phyloP scores from a whole-genome alignment of 2,797 vertebrate genomes.

The Epinephelus coioides region DNA sequence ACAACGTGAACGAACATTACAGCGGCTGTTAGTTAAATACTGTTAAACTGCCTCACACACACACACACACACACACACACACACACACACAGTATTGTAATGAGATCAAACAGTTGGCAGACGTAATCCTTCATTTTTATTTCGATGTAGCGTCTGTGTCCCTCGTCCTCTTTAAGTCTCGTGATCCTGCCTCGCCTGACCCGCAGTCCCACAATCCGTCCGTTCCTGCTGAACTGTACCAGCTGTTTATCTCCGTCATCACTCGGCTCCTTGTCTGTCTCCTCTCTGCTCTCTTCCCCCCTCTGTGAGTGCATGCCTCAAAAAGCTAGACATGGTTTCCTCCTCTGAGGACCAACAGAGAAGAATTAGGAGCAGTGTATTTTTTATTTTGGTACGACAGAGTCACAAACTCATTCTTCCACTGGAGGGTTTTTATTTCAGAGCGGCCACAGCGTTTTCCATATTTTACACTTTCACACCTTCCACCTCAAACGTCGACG shows the following conservation, averaged over 20 bases:
- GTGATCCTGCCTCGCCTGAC: no score
- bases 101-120: no score
- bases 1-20: not conserved
- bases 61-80: no score
- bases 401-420: no score
- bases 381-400: not conserved
- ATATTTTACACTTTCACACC: not conserved
- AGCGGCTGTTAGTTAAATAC: not conserved
- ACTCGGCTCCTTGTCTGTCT: not conserved
- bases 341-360: not conserved
- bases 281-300: not conserved
- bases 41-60: not conserved
- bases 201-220: constrained; percentile 34
- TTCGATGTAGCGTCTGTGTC: not conserved
- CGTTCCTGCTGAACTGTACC: not conserved
- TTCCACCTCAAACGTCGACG: not conserved
- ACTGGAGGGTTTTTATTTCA: no score
- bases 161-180: constrained; percentile 42
- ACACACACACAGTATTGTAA: no score
- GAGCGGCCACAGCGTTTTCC: not conserved
- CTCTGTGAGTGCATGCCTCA: constrained; percentile 12
- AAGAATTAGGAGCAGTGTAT: not conserved
- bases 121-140: no score
- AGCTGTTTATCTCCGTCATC: constrained; percentile 16
- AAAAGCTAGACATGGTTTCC: not conserved